Percentiles rank a stretch among this genome's conserved stretches.
These are phyloP conservation scores for Corydoras maculifer DNA, from an alignment of 2,113 vertebrate species.

Conservation along the genomic window DNA sequence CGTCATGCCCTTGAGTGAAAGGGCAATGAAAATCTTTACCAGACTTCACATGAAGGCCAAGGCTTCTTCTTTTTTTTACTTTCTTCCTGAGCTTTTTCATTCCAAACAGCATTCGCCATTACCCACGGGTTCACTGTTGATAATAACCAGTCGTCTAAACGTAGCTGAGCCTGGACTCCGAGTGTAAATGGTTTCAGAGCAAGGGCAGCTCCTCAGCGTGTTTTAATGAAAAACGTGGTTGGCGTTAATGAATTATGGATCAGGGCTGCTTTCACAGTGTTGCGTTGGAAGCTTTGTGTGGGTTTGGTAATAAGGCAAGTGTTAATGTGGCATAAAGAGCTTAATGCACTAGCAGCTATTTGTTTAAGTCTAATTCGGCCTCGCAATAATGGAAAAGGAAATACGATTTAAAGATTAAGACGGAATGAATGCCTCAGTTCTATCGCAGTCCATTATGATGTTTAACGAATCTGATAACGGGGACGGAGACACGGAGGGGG, in stretches of 20 bases:
- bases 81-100: neutral
- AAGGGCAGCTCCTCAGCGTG: neutral
- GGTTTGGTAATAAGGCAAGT: neutral
- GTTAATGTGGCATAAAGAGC: neutral
- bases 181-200: slow-evolving; percentile 15
- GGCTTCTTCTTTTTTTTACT: neutral
- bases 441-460: neutral
- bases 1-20: neutral
- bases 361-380: neutral
- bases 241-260: slow-evolving; percentile 13
- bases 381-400: neutral
- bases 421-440: neutral
- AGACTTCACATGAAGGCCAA: neutral
- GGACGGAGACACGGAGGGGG: neutral
- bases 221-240: slow-evolving; percentile 10
- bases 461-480: neutral
- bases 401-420: neutral
- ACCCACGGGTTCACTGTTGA: neutral
- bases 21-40: neutral
- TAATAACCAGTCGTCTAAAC: slow-evolving; percentile 11
- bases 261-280: neutral
- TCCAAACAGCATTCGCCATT: slow-evolving; percentile 5
- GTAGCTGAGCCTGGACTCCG: neutral
- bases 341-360: neutral
- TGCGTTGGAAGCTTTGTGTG: neutral